Percentiles rank a stretch among this genome's conserved stretches.
phyloP scores from a whole-genome alignment of 2,113 vertebrate species.

The Aphyosemion australe region DNA sequence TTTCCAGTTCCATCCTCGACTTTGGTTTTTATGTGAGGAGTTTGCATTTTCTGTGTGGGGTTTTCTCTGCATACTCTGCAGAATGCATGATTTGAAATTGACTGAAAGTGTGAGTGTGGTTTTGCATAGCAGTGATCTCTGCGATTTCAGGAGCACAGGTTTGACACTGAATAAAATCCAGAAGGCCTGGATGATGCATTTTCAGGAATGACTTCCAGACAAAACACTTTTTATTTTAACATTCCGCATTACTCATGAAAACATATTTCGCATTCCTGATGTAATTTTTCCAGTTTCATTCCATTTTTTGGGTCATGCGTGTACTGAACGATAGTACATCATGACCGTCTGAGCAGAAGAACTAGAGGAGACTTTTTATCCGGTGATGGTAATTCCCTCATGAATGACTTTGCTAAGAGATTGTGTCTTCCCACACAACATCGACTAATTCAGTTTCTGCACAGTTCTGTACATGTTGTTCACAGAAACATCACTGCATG shows the following conservation, averaged over 20 bases:
- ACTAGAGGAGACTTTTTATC: conserved; percentile 60
- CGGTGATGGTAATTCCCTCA: conserved; percentile 67
- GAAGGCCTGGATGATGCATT: background rate
- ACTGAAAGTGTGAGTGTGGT: too few relatives aligned
- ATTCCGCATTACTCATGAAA: conserved; percentile 42
- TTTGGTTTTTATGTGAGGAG: background rate
- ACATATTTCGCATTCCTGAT: conserved; percentile 35
- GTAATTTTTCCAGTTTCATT: conserved; percentile 34
- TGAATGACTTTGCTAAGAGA: conserved; percentile 63
- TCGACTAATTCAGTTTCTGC: conserved; percentile 63
- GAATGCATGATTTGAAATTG: background rate
- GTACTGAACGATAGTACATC: conserved; percentile 41
- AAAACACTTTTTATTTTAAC: conserved; percentile 8
- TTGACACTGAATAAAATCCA: background rate
- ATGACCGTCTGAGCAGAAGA: conserved; percentile 46
- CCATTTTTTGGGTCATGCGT: conserved; percentile 25
- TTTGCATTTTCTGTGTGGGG: background rate
- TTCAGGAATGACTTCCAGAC: background rate
- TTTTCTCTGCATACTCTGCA: background rate
- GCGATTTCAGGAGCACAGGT: background rate
- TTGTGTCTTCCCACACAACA: conserved; percentile 66
- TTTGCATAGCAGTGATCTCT: background rate
- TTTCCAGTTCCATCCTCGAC: background rate
- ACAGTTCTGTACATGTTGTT: conserved; percentile 50
- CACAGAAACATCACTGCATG: conserved; percentile 34